Percentiles rank a stretch among this genome's conserved stretches.
phyloP scores from a whole-genome alignment of 35 echinoderm and acorn worm genomes.

The Chiridota heheva region DNA sequence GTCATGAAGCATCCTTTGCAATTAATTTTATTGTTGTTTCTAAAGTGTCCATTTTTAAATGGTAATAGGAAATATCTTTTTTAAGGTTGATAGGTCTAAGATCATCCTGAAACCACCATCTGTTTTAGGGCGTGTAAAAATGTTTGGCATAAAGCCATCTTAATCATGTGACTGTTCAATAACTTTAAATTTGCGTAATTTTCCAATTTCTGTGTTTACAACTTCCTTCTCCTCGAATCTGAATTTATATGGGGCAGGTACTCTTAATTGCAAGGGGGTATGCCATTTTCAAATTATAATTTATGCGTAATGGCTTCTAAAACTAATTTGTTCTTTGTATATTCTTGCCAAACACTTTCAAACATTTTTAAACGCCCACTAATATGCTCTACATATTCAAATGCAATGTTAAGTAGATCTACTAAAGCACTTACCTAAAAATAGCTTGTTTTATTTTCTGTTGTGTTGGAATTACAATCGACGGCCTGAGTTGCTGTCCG shows the following conservation, averaged over 20 bases:
- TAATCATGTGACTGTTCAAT: conserved; percentile 3
- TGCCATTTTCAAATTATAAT: conserved; percentile 39
- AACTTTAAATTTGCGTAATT: not conserved
- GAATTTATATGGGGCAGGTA: not conserved
- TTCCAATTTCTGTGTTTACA: conserved; percentile 7
- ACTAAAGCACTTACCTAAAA: conserved; percentile 1
- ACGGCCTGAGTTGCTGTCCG: no score
- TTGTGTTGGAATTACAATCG: no score
- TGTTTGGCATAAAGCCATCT: not conserved
- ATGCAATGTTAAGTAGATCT: not conserved
- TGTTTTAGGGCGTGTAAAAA: conserved; percentile 17
- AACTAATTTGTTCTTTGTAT: conserved; percentile 3
- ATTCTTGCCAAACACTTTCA: not conserved
- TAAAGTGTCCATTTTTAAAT: conserved; percentile 49
- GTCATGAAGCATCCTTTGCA: conserved; percentile 23
- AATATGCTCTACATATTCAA: not conserved
- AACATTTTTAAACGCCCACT: conserved; percentile 48
- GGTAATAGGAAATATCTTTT: not conserved
- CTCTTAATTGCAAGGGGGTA: not conserved
- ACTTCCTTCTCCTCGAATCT: not conserved
- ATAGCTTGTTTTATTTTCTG: not conserved
- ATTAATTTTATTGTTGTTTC: conserved; percentile 16
- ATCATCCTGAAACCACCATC: conserved; percentile 25
- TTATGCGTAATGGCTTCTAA: conserved; percentile 21
- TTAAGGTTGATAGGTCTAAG: conserved; percentile 6